Base-by-base conservation (phyloP, 1,140 invertebrate species). In the Batillaria attramentaria region DNA sequence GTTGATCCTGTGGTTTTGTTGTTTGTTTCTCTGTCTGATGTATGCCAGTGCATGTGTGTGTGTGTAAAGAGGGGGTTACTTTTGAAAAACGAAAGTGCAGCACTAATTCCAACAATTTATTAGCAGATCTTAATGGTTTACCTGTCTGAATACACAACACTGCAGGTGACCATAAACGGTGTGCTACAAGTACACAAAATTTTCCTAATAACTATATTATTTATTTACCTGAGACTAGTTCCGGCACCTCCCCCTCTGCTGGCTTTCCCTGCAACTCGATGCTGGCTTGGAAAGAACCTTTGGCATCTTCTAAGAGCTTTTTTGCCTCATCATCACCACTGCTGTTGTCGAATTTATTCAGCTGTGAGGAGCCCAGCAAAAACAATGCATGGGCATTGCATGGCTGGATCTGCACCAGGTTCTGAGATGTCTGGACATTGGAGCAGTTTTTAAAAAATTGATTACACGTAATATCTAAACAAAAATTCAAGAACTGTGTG, bases 221-320 rank as follows among this genome's bases (percentile, higher is more conserved):
- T 28, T 16, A 10, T 3, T 13, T 73, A 90, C 89, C 85, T 85
- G 82, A 86, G n/a, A 90, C 41, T 68, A 74, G 28, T 33, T 87
- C 85, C 39, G 84, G 82, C 18, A 84, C 77, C 33, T 85, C 84
- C 39, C 88, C 88, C 6, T 83, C 37, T 24, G 83, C 80, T 37
- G 87, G 83, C 80, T 89, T 89, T 1, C 90, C 90, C 69, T 91
- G 89, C 35, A 89, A 65, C 3, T 68, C 83, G 57, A 91, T 88
- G 78, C 86, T 86, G 13, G 88, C 81, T 68, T 82, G 72, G 62
- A 87, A 89, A 35, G 88, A 90, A 10, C 79, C 72, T 65, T 85
- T 87, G 16, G 86, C 84, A 72, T 89, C 86, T 16, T 80, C 72
- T 28, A 90, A 77, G 24, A 86, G 78, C 46, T 84, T 77, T 5